A percentile compares a stretch with the other conserved stretches of the same genome.
These are phyloP conservation scores for Podarcis lilfordi DNA, from an alignment of 2,797 vertebrate species.

Conservation along the genomic window DNA sequence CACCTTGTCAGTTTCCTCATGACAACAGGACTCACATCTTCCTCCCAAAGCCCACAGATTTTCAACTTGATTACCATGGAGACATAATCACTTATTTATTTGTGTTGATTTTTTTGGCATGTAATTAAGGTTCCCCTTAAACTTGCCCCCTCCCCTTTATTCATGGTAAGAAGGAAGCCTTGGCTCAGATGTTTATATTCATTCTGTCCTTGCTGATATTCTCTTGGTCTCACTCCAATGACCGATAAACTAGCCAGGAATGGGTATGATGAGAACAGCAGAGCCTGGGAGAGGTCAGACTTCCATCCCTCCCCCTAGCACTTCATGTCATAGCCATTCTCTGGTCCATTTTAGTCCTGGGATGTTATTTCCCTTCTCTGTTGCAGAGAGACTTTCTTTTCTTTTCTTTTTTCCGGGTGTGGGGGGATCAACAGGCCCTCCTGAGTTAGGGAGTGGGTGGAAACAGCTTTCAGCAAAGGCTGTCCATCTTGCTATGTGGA, in stretches of 20 bases:
- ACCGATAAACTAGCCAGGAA: slow-evolving; percentile 61
- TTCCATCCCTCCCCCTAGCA: slow-evolving; percentile 35
- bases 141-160: slow-evolving; percentile 1
- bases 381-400: background rate
- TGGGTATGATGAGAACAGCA: slow-evolving; percentile 20
- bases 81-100: slow-evolving; percentile 56
- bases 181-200: slow-evolving; percentile 65
- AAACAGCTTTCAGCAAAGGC: background rate
- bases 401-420: rapidly evolving
- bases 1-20: background rate
- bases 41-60: too few relatives aligned
- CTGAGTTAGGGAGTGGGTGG: background rate
- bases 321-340: slow-evolving; percentile 28
- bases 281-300: slow-evolving; percentile 72
- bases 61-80: slow-evolving; percentile 8
- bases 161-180: slow-evolving; percentile 61
- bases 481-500: background rate
- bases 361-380: background rate
- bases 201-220: slow-evolving; percentile 61
- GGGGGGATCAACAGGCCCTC: background rate
- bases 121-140: slow-evolving; percentile 1
- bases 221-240: slow-evolving; percentile 60
- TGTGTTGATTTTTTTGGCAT: slow-evolving; percentile 16
- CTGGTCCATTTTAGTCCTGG: background rate
- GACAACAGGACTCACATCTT: background rate